Evolutionary conservation across 2,888 invertebrate genomes (phyloP), one percentile per base, ranked within the genome.

Genomic region (Dorcus hopei): DNA sequence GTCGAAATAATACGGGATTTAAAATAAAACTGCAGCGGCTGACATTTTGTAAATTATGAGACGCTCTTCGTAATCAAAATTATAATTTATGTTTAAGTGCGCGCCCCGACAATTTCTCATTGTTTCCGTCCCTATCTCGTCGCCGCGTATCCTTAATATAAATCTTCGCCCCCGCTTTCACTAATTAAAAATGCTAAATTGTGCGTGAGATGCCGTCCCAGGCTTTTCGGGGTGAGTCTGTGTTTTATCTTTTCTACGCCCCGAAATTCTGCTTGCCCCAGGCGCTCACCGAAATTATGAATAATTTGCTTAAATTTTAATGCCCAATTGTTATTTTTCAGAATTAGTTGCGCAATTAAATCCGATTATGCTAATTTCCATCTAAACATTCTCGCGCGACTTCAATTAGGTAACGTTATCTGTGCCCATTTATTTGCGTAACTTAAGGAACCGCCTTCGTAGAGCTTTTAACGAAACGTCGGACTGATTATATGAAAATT

Each of bases 181-280:
- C 76, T 77, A 77, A 77, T 77, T 77, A 77, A 77, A 76, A 76
- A 76, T 76, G 75, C 74, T 77, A 76, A 77, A 77, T 77, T 77
- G 77, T 71, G 73, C 74, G 74, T 75, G 71, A 74, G 74, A 74
- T 70, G 63, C 70, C 70, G 64, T 68, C 67, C 61, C 65, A 65
- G 69, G 69, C 70, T 68, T 69, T 70, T 68, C 62, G 39, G 33
- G 52, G 45, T 56, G 47, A 48, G 49, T 51, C 49, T 50, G 33
- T 33, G 19, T 45, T 38, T 43, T 56, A 45, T 38, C 38, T 47
- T 45, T 43, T 45, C 26, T 26, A 14, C 39, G n/a, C 19, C 45
- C 26, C 5, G 26, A 33, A 33, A 33, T 33, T 33, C 26, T 33
- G 26, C 26, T 3, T 33, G 26, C 26, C 26, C 26, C 26, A 7